Evolutionary conservation across 2,113 vertebrate species (phyloP), one percentile per base, ranked within the genome.

Genomic region (Carollia perspicillata): DNA sequence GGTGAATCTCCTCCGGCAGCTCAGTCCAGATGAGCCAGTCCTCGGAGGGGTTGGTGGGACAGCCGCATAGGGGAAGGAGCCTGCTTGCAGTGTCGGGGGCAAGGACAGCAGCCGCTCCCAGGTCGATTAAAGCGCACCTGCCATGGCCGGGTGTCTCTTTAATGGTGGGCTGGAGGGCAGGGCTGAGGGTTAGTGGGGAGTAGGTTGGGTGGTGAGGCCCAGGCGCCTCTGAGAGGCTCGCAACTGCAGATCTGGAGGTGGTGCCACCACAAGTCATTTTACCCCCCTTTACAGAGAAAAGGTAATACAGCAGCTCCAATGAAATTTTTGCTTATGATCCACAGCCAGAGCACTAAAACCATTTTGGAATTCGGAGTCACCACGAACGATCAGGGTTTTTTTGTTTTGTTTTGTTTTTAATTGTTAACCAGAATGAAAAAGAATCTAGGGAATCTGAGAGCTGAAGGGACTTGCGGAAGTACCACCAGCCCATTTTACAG

Each of bases 31-130:
- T 47, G 35, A 35, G 44, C 9, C 14, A 4, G 78, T 2, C 5
- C 30, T 37, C 63, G n/a, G 40, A 68, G 22, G 40, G 60, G 1
- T 37, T 28, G 10, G 10, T 6, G 1, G n/a, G 37, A 69, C 40
- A n/a, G 3, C 26, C 0, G 1, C 42, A 10, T 6, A 0, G 6
- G 16, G 22, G 14, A 80, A 37, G 60, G 14, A 8, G 14, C 47
- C 69, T 35, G 35, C 22, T 16, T 49, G 37, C 4, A 1, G 18
- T 8, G 26, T 55, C 17, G 2, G 30, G 37, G 6, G 7, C 63
- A 26, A 35, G 65, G 40, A 22, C 11, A 35, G 44, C 33, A 37
- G 69, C 86, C 22, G 55, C 18, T 42, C 49, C 53, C 9, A 0
- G 8, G 44, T 37, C 2, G 4, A 65, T 44, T 51, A 66, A 69